A percentile compares a stretch with the other conserved stretches of the same genome.
Conservation (phyloP, 2,888 invertebrate species). For the Arrhopalites spinosus region DNA sequence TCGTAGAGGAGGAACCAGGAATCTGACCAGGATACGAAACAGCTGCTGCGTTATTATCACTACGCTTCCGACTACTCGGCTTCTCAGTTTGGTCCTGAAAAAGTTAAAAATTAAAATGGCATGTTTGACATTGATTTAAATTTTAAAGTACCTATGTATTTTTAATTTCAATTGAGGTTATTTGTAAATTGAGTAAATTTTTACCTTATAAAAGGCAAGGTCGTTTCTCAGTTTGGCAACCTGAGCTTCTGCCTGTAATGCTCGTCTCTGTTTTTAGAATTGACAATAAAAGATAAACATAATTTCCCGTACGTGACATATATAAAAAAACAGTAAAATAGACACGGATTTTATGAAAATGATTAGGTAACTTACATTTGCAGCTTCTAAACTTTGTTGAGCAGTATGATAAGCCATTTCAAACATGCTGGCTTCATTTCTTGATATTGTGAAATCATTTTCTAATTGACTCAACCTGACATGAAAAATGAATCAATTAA, state of each 20-base stretch:
- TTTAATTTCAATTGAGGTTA: no score
- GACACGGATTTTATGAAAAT: background rate
- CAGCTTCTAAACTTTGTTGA: slow-evolving; percentile 40
- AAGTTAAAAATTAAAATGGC: background rate
- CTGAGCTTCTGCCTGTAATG: slow-evolving; percentile 67
- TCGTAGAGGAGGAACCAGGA: slow-evolving; percentile 7
- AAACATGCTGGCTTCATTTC: slow-evolving; percentile 40
- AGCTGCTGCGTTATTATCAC: background rate
- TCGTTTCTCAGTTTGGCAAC: slow-evolving; percentile 71
- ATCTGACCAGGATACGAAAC: background rate
- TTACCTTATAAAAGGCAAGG: slow-evolving; percentile 47
- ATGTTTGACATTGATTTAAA: background rate
- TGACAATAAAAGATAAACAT: no score
- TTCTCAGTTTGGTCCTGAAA: slow-evolving; percentile 21
- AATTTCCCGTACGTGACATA: no score
- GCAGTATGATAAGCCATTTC: slow-evolving; percentile 42
- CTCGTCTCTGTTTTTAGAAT: slow-evolving; percentile 69
- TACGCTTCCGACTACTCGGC: background rate
- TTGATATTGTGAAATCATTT: slow-evolving; percentile 42
- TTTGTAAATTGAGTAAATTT: background rate
- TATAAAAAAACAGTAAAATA: no score
- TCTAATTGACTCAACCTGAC: slow-evolving; percentile 48
- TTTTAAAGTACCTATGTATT: background rate
- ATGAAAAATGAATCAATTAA: slow-evolving; percentile 25
- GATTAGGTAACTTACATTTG: slow-evolving; percentile 37